These are phyloP conservation scores for Phataginus tricuspis DNA, from an alignment of 2,797 vertebrate genomes.

Conservation along the genomic window DNA sequence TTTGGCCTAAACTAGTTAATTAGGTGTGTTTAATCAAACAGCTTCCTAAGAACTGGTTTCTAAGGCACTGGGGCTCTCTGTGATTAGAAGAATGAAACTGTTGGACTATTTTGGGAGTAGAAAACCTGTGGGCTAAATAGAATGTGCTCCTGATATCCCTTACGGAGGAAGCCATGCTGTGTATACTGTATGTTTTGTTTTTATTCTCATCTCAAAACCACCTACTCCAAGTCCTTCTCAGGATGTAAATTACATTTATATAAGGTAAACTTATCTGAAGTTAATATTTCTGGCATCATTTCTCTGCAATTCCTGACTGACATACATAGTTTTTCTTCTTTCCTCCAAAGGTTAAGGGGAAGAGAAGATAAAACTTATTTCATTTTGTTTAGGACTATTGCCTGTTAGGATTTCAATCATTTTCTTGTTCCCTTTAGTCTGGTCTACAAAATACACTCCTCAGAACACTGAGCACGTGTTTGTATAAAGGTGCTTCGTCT, in stretches of 20 bases:
- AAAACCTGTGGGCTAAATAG: not conserved
- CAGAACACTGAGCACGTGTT: not conserved
- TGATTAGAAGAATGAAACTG: not conserved
- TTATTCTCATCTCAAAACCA: not conserved
- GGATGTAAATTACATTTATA: not conserved
- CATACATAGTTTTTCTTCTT: not conserved
- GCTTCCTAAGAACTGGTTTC: not conserved
- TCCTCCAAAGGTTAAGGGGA: not conserved
- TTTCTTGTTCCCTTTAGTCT: not conserved
- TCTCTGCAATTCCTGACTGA: not conserved
- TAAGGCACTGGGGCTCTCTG: not conserved
- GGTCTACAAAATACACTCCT: not conserved
- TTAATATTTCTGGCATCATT: not conserved
- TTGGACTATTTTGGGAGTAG: not conserved
- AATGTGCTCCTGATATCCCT: not conserved
- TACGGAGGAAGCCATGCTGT: not conserved
- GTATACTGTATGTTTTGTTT: not conserved
- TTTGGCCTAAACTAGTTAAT: not conserved
- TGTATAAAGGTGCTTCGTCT: not conserved
- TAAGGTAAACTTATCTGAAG: not conserved
- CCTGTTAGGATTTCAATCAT: not conserved
- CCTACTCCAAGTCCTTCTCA: not conserved
- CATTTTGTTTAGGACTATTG: not conserved
- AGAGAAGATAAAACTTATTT: not conserved
- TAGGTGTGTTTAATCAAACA: slow-evolving; percentile 33